Base-by-base conservation (phyloP, 2,888 invertebrate genomes). In the Camptogramma bilineatum region DNA sequence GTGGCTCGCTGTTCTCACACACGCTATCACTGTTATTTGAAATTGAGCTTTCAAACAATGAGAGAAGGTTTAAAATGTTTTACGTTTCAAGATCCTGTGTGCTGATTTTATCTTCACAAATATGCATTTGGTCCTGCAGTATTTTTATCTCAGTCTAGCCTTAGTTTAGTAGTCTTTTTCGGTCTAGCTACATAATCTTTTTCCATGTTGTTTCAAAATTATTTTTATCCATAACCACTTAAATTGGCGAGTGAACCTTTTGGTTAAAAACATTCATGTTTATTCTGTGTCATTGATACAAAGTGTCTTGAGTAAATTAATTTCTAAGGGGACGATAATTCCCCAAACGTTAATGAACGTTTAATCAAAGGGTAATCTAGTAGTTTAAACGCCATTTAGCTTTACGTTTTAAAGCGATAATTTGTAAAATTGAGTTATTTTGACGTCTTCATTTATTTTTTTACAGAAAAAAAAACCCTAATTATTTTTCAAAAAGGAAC, bases 351-450 rank as follows among this genome's bases (percentile, higher is more conserved):
- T 75, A 80, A 80, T 80, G 73, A 78, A 79, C 74, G 69, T 78
- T 78, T 74, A 75, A 78, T 78, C 77, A 77, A 78, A 78, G 73
- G 74, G 73, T 73, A 75, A 80, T 78, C 74, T 75, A 74, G 73
- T 67, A 66, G 65, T 68, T 72, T 64, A 69, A 70, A 66, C 48
- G 54, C 57, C 57, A 59, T 66, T 67, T 66, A 66, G 57, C 60
- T 62, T 57, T 55, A 61, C 46, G 46, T 42, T 53, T 53, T n/a
- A n/a, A 28, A 56, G 52, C 39, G 42, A 57, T 52, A 47, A 48
- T 57, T 62, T 47, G 56, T 46, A 21, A 46, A 55, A 34, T 47
- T 19, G 3, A n/a, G 10, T 55, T 16, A 18, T 54, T 46, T 46
- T 1, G 13, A 31, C 31, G 2, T n/a, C n/a, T n/a, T n/a, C n/a